phyloP scores from a whole-genome alignment of 1,140 invertebrate genomes.

The Heliconius hewitsoni region DNA sequence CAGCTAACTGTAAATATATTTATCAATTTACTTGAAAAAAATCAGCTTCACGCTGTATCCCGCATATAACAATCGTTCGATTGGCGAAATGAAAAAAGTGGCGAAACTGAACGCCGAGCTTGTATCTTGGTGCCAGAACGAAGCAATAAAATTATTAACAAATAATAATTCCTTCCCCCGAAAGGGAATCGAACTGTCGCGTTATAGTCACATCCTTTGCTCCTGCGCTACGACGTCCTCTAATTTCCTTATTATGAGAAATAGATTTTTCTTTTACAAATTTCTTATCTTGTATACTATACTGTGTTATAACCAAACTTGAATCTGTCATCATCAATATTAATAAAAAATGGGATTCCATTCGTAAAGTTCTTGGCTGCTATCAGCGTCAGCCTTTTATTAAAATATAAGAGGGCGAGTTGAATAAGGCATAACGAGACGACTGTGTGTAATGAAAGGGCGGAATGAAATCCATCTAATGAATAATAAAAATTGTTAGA shows the following conservation, averaged over 20 bases:
- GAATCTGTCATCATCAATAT: constrained; percentile 8
- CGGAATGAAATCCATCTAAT: constrained; percentile 51
- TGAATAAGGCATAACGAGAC: constrained; percentile 69
- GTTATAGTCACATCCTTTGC: too few species aligned
- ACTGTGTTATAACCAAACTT: constrained; percentile 14
- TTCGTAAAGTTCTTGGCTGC: constrained; percentile 26
- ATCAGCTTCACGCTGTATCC: too few species aligned
- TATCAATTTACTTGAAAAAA: too few species aligned
- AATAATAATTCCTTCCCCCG: too few species aligned
- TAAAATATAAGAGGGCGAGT: constrained; percentile 53
- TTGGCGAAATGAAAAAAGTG: too few species aligned
- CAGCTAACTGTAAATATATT: too few species aligned
- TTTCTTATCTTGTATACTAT: neutral
- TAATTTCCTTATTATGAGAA: neutral
- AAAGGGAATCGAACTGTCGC: too few species aligned
- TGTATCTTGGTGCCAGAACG: too few species aligned
- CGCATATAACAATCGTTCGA: too few species aligned
- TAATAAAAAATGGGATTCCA: constrained; percentile 23
- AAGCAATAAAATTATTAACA: too few species aligned
- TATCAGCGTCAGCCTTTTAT: constrained; percentile 50
- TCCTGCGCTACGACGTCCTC: too few species aligned
- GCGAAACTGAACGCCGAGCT: too few species aligned
- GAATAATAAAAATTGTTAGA: constrained; percentile 63
- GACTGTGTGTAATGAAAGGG: constrained; percentile 58
- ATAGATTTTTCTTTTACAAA: neutral